A percentile compares a stretch with the other conserved stretches of the same genome.
These are phyloP conservation scores for Karalla daura DNA, from an alignment of 2,797 vertebrate genomes.

Conservation along the genomic window DNA sequence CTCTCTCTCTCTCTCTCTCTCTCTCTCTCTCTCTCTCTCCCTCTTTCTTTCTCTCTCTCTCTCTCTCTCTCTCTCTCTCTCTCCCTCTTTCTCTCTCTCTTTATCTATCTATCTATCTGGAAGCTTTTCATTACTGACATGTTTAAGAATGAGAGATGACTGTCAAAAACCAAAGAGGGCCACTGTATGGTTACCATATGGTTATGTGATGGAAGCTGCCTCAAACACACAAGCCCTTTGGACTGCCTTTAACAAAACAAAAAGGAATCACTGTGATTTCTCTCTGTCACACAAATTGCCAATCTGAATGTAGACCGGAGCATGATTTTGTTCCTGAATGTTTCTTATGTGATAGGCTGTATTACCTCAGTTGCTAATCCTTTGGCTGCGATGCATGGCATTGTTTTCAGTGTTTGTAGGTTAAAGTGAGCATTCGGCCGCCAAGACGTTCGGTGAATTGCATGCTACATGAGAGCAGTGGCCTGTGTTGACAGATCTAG, in stretches of 20 bases:
- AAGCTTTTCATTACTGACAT: slow-evolving; percentile 4
- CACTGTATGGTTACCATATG: slow-evolving; percentile 33
- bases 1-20: slow-evolving; percentile 12
- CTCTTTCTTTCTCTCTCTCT: slow-evolving; percentile 26
- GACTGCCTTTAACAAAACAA: slow-evolving; percentile 64
- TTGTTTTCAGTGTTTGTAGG: slow-evolving; percentile 33
- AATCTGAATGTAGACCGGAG: slow-evolving; percentile 69
- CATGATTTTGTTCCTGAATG: slow-evolving; percentile 69
- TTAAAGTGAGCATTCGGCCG: slow-evolving; percentile 14
- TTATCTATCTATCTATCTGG: slow-evolving; percentile 6
- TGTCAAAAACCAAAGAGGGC: slow-evolving; percentile 73
- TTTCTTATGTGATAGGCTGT: slow-evolving; percentile 35
- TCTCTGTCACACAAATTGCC: slow-evolving; percentile 31
- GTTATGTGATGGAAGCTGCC: slow-evolving; percentile 43
- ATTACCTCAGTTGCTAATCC: slow-evolving; percentile 54
- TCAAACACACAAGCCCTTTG: slow-evolving; percentile 40
- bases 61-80: slow-evolving; percentile 29
- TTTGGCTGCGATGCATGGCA: slow-evolving; percentile 61
- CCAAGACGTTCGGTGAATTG: slow-evolving; percentile 36
- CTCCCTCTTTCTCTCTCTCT: slow-evolving; percentile 16
- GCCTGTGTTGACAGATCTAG: neutral
- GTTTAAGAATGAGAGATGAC: slow-evolving; percentile 16
- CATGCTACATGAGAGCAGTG: slow-evolving; percentile 43
- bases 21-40: slow-evolving; percentile 30
- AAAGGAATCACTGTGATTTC: slow-evolving; percentile 76